Percentiles rank a stretch among this genome's conserved stretches.
These are phyloP conservation scores for Cassiopea andromeda DNA, from an alignment of 30 jellyfish, hydroid and myxozoan genomes.

Conservation along the genomic window DNA sequence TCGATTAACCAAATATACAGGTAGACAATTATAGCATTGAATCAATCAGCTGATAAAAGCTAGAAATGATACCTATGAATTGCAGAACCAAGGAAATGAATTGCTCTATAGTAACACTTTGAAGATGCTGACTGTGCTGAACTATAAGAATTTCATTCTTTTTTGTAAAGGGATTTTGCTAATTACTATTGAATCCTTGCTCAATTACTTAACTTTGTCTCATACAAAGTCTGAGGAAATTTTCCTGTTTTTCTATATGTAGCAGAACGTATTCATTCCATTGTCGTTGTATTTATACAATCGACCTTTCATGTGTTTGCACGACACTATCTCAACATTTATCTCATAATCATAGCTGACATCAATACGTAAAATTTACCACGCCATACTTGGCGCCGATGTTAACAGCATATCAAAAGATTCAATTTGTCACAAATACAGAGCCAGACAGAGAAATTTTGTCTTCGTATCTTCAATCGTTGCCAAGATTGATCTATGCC, in stretches of 20 bases:
- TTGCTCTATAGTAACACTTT: no score
- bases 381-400: constrained; percentile 61
- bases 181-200: no score
- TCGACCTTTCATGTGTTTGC: background rate
- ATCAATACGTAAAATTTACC: constrained; percentile 23
- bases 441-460: background rate
- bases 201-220: background rate
- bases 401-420: constrained; percentile 19
- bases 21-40: no score
- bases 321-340: background rate
- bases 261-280: background rate
- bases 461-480: background rate
- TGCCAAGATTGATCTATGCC: background rate
- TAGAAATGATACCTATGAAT: no score
- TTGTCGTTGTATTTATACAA: background rate
- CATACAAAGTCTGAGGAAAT: background rate
- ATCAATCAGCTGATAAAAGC: no score
- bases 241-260: background rate
- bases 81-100: no score
- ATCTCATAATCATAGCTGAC: constrained; percentile 17
- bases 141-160: no score
- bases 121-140: no score
- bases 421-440: constrained; percentile 40
- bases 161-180: no score
- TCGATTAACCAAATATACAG: no score